Evolutionary conservation across 1,140 invertebrate genomes (phyloP), one percentile per base, ranked within the genome.

Genomic region (Mercenaria mercenaria): DNA sequence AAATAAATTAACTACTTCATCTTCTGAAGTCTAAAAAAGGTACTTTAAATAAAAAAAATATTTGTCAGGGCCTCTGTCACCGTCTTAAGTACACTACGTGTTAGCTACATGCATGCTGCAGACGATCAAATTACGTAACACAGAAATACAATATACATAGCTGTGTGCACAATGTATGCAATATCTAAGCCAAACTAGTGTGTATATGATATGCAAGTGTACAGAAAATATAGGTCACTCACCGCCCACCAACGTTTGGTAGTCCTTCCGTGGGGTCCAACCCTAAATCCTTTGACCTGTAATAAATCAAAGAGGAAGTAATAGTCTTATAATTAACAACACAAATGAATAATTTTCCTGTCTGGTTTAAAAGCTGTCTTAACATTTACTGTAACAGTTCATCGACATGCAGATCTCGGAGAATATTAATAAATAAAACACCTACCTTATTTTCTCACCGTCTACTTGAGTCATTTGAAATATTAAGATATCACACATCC

Each of bases 241-340:
- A 88, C 86, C 86, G 50, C 56, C 86, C 86, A 37, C 86, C 77
- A 29, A 81, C 76, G 77, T 69, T 80, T 13, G 50, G 76, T n/a
- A 88, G 29, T 47, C 86, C 86, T 56, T 88, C 86, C 34, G 34
- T 39, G 3, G 86, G 56, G 59, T 88, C 86, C 59, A 88, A 41
- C 29, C 86, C 74, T n/a, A 88, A 50, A 52, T 88, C 86, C 47
- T 80, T 81, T 50, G 86, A 81, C 86, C 86, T 88, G 86, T 69
- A 88, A 88, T 13, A 43, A 79, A n/a, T 20, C 39, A 39, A 39
- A 74, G 6, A 47, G 43, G 43, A 47, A 47, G 43, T 47, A 8
- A 47, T 6, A 47, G 43, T 47, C 43, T 47, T n/a, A 47, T 47
- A 6, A 47, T 47, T 8, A 47, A 47, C 43, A 47, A 47, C 43